phyloP scores from a whole-genome alignment of 2,113 vertebrate genomes.

The Protobothrops mucrosquamatus region DNA sequence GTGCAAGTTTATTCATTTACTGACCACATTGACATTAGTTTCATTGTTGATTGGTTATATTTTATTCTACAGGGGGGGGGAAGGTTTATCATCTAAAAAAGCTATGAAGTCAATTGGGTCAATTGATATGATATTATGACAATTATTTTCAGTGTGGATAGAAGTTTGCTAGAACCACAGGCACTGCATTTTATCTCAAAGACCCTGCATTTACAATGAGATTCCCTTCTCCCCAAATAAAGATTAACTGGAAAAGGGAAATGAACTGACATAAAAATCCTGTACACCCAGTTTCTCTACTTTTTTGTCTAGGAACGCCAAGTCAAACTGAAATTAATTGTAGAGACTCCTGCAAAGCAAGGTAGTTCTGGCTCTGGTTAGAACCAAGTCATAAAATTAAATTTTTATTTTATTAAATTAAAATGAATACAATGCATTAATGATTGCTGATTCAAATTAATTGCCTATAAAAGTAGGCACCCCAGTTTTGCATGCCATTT shows the following conservation, averaged over 20 bases:
- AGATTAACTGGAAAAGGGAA: background rate
- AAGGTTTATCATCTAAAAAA: background rate
- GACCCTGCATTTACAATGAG: background rate
- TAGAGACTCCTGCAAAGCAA: background rate
- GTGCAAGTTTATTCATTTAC: background rate
- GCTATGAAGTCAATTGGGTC: background rate
- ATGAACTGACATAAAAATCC: background rate
- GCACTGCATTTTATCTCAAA: background rate
- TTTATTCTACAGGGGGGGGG: background rate
- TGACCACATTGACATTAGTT: background rate
- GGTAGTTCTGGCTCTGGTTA: background rate
- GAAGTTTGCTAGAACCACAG: background rate
- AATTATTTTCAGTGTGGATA: background rate
- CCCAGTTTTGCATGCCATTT: background rate
- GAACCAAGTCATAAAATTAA: background rate
- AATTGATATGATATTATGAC: background rate
- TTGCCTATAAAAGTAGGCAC: background rate
- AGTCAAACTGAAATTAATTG: background rate
- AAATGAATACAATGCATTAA: background rate
- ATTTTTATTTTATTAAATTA: background rate
- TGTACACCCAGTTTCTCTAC: background rate
- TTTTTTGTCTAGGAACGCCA: background rate
- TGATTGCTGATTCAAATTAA: background rate
- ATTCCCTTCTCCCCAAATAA: background rate
- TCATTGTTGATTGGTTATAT: background rate